Conservation (phyloP, 2,888 invertebrate species). For the Trichopoda pennipes region DNA sequence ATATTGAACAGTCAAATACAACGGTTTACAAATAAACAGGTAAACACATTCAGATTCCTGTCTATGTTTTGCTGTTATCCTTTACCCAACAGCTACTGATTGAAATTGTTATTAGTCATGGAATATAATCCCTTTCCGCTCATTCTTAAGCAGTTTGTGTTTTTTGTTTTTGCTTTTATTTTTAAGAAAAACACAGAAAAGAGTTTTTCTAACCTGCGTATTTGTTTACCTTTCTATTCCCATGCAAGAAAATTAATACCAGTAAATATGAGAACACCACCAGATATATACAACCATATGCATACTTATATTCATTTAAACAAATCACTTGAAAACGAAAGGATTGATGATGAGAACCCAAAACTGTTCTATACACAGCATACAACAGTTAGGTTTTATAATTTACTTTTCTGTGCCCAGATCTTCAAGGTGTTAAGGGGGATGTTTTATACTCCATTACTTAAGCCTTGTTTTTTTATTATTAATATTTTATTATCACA, state of each 20-base stretch:
- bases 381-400: conserved; percentile 42
- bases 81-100: conserved; percentile 48
- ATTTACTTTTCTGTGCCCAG: conserved; percentile 50
- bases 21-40: neutral
- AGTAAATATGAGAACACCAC: conserved; percentile 16
- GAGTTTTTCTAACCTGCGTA: conserved; percentile 9
- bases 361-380: neutral
- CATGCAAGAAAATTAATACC: conserved; percentile 20
- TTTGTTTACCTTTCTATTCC: conserved; percentile 35
- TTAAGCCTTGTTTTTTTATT: conserved; percentile 12
- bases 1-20: neutral
- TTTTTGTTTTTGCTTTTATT: too few species aligned
- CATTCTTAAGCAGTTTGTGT: conserved; percentile 70
- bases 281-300: neutral
- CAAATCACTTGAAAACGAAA: conserved; percentile 46
- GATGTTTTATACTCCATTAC: conserved; percentile 46
- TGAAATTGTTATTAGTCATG: conserved; percentile 66
- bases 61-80: conserved; percentile 4
- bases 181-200: neutral
- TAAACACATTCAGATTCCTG: conserved; percentile 35
- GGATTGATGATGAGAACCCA: conserved; percentile 43
- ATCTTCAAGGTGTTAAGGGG: conserved; percentile 64
- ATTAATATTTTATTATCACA: conserved; percentile 47
- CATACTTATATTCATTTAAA: neutral
- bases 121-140: conserved; percentile 72